phyloP scores from a whole-genome alignment of 2,888 invertebrate genomes.

The Stenurella melanura region DNA sequence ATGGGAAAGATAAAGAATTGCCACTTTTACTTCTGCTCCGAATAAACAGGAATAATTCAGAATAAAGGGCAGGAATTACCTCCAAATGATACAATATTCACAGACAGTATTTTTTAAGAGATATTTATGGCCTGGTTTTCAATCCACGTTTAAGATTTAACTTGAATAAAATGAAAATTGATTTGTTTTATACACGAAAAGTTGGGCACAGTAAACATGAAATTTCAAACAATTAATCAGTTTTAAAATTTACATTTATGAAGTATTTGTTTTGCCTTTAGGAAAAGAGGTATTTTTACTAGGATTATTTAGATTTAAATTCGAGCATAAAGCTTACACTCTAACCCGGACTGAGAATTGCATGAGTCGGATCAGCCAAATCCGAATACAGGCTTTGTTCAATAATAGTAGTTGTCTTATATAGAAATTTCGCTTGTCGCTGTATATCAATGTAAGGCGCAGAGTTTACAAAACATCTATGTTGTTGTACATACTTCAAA shows the following conservation, averaged over 20 bases:
- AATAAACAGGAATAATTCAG: constrained; percentile 29
- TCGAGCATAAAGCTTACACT: no score
- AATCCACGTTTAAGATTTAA: constrained; percentile 19
- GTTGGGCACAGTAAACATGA: background rate
- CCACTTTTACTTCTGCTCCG: constrained; percentile 9
- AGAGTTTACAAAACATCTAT: no score
- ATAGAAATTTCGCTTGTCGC: no score
- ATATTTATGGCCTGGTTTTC: constrained; percentile 3
- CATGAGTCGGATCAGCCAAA: no score
- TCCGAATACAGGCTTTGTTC: no score
- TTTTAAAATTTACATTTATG: background rate
- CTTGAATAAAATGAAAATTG: constrained; percentile 25
- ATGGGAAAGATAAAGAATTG: constrained; percentile 24
- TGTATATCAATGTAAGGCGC: no score
- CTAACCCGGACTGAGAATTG: no score
- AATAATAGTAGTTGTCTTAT: no score
- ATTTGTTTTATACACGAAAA: constrained; percentile 17
- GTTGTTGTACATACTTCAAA: no score
- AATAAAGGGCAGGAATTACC: constrained; percentile 11
- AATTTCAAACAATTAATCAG: constrained; percentile 13
- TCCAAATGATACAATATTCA: constrained; percentile 23
- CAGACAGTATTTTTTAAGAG: background rate
- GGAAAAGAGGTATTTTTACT: background rate
- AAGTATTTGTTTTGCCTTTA: background rate
- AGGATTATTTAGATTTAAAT: background rate